phyloP scores from a whole-genome alignment of 2,888 invertebrate species.

The Pterobdella sp. region DNA sequence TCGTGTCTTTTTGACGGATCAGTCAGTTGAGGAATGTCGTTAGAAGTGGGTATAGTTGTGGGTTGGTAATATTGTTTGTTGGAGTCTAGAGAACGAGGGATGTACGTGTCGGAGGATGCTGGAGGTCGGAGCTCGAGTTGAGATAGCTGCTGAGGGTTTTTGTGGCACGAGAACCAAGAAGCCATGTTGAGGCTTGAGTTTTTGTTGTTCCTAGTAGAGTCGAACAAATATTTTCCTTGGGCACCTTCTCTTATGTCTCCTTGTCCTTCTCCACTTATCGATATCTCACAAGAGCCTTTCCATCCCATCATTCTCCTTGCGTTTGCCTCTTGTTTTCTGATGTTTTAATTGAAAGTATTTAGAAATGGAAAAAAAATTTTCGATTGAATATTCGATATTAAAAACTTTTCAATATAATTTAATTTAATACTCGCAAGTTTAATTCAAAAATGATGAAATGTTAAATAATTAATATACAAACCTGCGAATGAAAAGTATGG shows the following conservation, averaged over 20 bases:
- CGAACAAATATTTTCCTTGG: not conserved
- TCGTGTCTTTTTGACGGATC: slow-evolving; percentile 11
- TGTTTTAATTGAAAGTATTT: too few relatives aligned
- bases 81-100: not conserved
- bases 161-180: slow-evolving; percentile 1
- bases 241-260: not conserved
- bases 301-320: slow-evolving; percentile 7
- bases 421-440: not conserved
- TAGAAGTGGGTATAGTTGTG: not conserved
- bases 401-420: not conserved
- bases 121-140: slow-evolving; percentile 3
- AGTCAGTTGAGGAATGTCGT: not conserved
- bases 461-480: slow-evolving; percentile 1
- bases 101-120: not conserved
- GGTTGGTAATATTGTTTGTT: slow-evolving; percentile 1
- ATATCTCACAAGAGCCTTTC: not conserved
- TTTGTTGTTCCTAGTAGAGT: not conserved
- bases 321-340: not conserved
- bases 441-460: not conserved
- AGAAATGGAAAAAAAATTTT: too few relatives aligned
- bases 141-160: slow-evolving; percentile 11
- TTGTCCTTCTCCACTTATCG: slow-evolving; percentile 6
- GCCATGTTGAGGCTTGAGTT: not conserved
- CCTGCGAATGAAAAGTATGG: slow-evolving; percentile 26
- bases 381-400: too few relatives aligned